Conservation (phyloP, 2,113 vertebrate genomes). For the Accipiter virgatus region DNA sequence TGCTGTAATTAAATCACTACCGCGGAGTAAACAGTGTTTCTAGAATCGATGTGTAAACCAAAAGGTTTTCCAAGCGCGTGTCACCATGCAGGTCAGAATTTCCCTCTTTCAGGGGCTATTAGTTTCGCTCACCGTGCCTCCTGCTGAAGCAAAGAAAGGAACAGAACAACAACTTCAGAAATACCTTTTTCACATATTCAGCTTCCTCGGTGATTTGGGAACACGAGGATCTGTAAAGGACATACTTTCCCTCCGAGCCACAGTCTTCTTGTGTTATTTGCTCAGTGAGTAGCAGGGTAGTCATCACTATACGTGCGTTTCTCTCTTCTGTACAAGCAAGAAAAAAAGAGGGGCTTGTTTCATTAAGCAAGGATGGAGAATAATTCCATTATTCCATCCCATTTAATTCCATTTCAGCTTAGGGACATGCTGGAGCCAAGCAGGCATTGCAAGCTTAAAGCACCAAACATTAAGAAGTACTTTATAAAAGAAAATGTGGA, state of each 20-base stretch:
- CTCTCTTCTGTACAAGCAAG: not conserved
- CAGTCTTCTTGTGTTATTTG: not conserved
- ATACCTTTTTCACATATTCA: conserved; percentile 70
- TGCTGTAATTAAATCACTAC: too few species aligned
- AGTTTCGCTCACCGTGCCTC: not conserved
- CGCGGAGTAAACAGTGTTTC: not conserved
- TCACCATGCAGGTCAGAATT: too few species aligned
- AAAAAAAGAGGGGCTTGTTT: not conserved
- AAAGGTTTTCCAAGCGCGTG: not conserved
- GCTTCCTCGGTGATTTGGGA: conserved; percentile 71
- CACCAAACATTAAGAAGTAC: not conserved
- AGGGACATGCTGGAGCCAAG: not conserved
- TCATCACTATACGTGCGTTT: conserved; percentile 13
- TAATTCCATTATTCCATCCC: not conserved
- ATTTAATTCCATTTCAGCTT: not conserved
- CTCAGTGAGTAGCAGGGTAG: not conserved
- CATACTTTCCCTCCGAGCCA: not conserved
- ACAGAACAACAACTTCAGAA: not conserved
- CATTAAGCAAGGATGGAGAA: not conserved
- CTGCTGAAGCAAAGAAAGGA: not conserved
- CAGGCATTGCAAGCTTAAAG: not conserved
- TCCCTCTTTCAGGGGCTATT: rapidly evolving
- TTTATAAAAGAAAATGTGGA: not conserved
- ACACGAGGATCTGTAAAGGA: not conserved
- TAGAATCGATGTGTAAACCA: not conserved